Evolutionary conservation across 2,797 vertebrate species (phyloP).

Genomic region (Aldrovandia affinis): DNA sequence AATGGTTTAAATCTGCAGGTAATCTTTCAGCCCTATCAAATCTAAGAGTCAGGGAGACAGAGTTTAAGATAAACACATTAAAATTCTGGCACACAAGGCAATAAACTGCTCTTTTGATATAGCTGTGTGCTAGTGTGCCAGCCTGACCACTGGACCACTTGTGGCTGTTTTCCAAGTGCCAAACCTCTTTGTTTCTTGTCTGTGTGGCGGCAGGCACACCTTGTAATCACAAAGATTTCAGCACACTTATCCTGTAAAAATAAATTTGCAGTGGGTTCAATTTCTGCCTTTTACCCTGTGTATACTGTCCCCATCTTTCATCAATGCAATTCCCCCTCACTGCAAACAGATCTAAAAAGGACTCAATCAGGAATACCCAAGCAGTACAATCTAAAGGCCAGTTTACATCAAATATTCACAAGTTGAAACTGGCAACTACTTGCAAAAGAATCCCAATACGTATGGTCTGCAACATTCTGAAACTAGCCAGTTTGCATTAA

Average conservation of each 20-base stretch:
- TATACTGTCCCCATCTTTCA: neutral
- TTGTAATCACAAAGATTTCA: slow-evolving; percentile 5
- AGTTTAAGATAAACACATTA: slow-evolving; percentile 5
- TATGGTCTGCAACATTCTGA: too few species aligned
- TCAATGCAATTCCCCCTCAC: neutral
- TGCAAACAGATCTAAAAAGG: neutral
- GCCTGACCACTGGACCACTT: neutral
- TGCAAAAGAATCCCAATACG: too few species aligned
- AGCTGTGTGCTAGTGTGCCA: neutral
- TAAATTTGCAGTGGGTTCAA: neutral
- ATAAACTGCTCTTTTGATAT: neutral
- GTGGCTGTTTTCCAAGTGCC: neutral
- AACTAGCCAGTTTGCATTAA: too few species aligned
- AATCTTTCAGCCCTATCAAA: neutral
- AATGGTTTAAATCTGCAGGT: neutral
- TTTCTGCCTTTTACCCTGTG: neutral
- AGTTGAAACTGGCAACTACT: too few species aligned
- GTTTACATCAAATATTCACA: too few species aligned
- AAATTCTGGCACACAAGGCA: neutral
- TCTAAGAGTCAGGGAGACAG: neutral
- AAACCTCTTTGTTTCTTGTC: neutral
- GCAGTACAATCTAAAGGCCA: neutral
- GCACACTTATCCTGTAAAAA: neutral
- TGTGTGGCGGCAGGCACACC: neutral
- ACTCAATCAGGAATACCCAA: too few species aligned